phyloP scores from a whole-genome alignment of 2,797 vertebrate genomes.

The Platyrinchus mystaceus region DNA sequence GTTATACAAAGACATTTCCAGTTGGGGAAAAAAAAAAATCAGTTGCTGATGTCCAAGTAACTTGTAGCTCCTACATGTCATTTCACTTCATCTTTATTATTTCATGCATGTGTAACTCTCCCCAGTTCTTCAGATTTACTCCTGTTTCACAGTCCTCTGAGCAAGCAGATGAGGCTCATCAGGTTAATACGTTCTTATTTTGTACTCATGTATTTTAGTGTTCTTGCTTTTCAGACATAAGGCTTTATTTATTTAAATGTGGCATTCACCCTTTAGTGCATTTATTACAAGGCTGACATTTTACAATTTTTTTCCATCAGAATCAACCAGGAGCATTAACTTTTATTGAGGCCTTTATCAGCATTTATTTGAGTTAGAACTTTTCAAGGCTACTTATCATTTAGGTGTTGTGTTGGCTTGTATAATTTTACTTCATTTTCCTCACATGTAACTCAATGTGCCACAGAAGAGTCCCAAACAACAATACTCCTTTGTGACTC shows the following conservation, averaged over 20 bases:
- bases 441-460: neutral
- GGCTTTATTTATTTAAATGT: conserved; percentile 62
- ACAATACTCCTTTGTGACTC: neutral
- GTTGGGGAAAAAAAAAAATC: neutral
- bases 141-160: neutral
- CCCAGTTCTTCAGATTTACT: neutral
- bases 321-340: conserved; percentile 42
- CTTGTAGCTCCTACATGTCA: neutral
- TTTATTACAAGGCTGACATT: conserved; percentile 59
- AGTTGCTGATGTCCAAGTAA: neutral
- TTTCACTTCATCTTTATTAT: neutral
- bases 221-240: conserved; percentile 34
- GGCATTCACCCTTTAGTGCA: conserved; percentile 54
- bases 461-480: neutral
- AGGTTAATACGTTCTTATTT: conserved; percentile 33
- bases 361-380: conserved; percentile 35
- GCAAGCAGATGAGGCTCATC: conserved; percentile 10
- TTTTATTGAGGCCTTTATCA: conserved; percentile 48
- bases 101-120: neutral
- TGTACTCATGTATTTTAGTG: neutral
- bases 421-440: neutral
- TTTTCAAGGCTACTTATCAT: conserved; percentile 17
- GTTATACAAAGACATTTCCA: neutral
- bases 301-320: conserved; percentile 16
- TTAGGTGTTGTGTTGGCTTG: neutral